A percentile compares a stretch with the other conserved stretches of the same genome.
These are phyloP conservation scores for Sterrhoptilus dennistouni DNA, from an alignment of 2,113 vertebrate species.

Conservation along the genomic window DNA sequence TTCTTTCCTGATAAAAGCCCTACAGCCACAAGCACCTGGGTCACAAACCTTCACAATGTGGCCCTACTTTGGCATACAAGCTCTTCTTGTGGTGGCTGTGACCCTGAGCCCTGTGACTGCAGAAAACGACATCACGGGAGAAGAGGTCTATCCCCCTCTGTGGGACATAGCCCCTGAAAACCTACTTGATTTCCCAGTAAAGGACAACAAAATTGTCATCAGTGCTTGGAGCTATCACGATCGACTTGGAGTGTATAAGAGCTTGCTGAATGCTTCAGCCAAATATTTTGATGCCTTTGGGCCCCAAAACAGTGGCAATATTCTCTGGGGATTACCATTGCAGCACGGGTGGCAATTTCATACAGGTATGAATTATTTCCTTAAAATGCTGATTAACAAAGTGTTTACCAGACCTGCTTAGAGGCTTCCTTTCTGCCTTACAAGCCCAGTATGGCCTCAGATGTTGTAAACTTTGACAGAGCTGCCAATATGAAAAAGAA, in stretches of 20 bases:
- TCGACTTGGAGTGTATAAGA: constrained; percentile 81
- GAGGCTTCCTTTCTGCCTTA: neutral
- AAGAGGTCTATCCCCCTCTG: constrained; percentile 62
- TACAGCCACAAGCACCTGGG: neutral
- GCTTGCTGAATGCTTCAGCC: constrained; percentile 74
- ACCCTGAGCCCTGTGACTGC: neutral
- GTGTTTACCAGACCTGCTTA: neutral
- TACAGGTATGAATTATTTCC: constrained; percentile 77
- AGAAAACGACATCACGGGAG: neutral
- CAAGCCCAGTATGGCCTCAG: neutral
- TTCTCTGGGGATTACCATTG: constrained; percentile 85
- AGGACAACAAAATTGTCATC: constrained; percentile 61
- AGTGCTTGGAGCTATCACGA: constrained; percentile 79
- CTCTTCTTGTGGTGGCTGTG: neutral
- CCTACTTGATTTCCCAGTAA: constrained; percentile 57
- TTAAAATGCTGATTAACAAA: neutral
- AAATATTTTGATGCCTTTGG: constrained; percentile 76
- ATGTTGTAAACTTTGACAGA: neutral
- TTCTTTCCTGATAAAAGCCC: constrained; percentile 37
- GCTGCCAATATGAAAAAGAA: neutral
- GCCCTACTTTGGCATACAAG: neutral
- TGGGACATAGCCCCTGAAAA: constrained; percentile 73
- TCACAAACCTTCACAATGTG: neutral
- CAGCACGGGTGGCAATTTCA: constrained; percentile 85
- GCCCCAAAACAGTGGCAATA: constrained; percentile 66